phyloP scores from a whole-genome alignment of 2,888 invertebrate species.

The Caradrina kadenii region DNA sequence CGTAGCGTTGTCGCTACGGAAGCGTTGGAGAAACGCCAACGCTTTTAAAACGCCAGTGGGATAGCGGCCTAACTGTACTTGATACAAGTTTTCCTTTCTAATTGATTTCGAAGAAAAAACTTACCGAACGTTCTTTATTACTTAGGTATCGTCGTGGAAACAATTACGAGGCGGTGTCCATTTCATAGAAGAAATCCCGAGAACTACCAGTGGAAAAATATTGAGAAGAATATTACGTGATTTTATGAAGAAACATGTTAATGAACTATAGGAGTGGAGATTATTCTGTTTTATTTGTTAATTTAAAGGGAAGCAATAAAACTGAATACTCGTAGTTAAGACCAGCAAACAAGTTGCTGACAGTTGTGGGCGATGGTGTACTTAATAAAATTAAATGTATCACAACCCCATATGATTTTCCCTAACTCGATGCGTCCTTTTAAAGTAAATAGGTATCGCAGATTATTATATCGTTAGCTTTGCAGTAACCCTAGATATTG shows the following conservation, averaged over 20 bases:
- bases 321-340: not conserved
- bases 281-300: not conserved
- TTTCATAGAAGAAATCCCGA: constrained; percentile 94
- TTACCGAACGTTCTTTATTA: constrained; percentile 39
- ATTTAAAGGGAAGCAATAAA: constrained; percentile 1
- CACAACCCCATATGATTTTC: constrained; percentile 11
- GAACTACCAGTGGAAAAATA: constrained; percentile 94
- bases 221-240: constrained; percentile 90
- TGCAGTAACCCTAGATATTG: not conserved
- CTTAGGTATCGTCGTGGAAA: constrained; percentile 92
- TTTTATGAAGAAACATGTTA: constrained; percentile 64
- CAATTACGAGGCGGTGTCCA: constrained; percentile 93
- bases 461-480: not conserved
- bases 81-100: not conserved
- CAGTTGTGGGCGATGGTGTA: constrained; percentile 1
- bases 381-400: constrained; percentile 15
- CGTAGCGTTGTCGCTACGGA: no score
- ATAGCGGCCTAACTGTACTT: no score
- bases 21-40: no score
- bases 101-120: not conserved
- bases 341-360: not conserved
- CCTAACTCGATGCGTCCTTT: not conserved
- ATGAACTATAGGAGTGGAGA: constrained; percentile 47
- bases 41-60: no score
- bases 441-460: constrained; percentile 5